A percentile compares a stretch with the other conserved stretches of the same genome.
Conservation (phyloP, 2,888 invertebrate species). For the Lithophane leautieri region DNA sequence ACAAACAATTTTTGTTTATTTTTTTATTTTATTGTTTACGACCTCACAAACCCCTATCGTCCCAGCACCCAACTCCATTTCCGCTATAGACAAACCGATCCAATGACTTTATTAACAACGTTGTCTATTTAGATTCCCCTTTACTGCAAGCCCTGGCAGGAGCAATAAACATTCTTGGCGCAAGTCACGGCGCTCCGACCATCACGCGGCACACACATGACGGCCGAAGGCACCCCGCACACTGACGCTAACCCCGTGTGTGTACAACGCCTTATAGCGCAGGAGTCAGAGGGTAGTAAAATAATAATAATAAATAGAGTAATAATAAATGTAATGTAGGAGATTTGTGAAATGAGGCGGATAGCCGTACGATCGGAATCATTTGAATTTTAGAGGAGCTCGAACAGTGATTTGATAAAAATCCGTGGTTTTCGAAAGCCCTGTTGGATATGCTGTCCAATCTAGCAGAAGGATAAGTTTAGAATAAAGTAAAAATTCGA, state of each 20-base stretch:
- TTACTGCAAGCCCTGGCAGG: conserved; percentile 68
- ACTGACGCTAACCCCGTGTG: conserved; percentile 73
- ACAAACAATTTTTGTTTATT: not conserved
- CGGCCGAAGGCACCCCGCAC: conserved; percentile 72
- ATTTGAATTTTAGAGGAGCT: not conserved
- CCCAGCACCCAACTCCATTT: not conserved
- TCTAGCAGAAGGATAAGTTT: not conserved
- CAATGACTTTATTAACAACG: conserved; percentile 59
- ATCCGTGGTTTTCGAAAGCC: not conserved
- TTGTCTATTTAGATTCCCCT: conserved; percentile 51
- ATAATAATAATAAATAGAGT: too few relatives aligned
- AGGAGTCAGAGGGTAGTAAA: conserved; percentile 57
- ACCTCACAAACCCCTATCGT: not conserved
- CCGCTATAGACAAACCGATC: not conserved
- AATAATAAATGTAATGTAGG: too few relatives aligned
- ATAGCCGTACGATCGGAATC: too few relatives aligned
- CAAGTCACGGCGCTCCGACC: conserved; percentile 82
- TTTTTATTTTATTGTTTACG: too few relatives aligned
- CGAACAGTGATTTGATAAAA: not conserved
- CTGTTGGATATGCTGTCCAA: not conserved
- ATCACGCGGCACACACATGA: conserved; percentile 84
- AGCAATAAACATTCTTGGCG: conserved; percentile 86
- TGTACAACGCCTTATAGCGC: conserved; percentile 67
- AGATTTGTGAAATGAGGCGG: not conserved
- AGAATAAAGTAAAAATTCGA: not conserved